Evolutionary conservation across 2,113 vertebrate genomes (phyloP).

Genomic region (Neoarius graeffei): DNA sequence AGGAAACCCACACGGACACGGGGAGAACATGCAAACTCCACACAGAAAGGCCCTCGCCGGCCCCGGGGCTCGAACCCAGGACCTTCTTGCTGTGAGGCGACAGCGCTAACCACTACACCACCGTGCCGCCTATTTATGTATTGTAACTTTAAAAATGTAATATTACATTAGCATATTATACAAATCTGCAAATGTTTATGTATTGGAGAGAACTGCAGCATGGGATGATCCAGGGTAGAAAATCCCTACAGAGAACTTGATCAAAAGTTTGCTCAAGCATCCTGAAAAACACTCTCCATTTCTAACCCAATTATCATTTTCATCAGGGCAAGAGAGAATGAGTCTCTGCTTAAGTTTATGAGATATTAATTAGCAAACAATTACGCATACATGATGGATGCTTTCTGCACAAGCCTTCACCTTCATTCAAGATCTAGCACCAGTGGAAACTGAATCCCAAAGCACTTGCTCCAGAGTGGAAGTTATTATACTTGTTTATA

Average conservation of each 20-base stretch:
- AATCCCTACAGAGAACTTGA: conserved; percentile 58
- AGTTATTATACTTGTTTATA: not conserved
- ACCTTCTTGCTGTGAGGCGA: no score
- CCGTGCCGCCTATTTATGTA: not conserved
- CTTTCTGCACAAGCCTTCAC: not conserved
- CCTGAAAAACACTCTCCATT: conserved; percentile 65
- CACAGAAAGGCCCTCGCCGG: no score
- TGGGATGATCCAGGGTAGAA: conserved; percentile 59
- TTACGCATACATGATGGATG: not conserved
- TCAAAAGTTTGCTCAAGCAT: conserved; percentile 64
- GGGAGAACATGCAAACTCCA: no score
- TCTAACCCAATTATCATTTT: conserved; percentile 46
- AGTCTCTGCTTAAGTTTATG: conserved; percentile 8
- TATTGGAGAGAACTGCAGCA: conserved; percentile 53
- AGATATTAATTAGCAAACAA: conserved; percentile 24
- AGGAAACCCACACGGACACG: no score
- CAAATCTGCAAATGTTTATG: conserved; percentile 63
- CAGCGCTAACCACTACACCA: no score
- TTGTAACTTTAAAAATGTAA: not conserved
- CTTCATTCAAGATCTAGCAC: not conserved
- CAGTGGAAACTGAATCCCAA: not conserved
- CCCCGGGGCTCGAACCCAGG: no score
- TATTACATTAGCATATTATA: conserved; percentile 35
- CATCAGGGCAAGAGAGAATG: conserved; percentile 45
- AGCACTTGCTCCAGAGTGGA: not conserved